Base-by-base conservation (phyloP, 2,888 invertebrate species). In the Neoascia interrupta region DNA sequence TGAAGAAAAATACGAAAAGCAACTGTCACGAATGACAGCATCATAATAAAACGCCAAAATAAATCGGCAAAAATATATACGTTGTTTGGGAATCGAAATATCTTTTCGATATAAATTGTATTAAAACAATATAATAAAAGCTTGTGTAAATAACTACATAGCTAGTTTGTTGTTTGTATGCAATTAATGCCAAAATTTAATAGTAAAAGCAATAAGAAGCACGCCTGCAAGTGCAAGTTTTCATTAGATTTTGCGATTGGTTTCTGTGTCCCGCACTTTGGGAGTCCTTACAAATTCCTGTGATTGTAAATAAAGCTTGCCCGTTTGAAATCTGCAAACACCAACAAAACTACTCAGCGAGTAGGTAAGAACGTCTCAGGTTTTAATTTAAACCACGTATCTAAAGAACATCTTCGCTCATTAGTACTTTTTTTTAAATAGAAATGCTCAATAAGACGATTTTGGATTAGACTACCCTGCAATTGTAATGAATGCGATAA, bases 401-500 rank as follows among this genome's bases (percentile, higher is more conserved):
- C n/a, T n/a, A n/a, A n/a, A n/a, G n/a, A n/a, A n/a, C n/a, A n/a
- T n/a, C n/a, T n/a, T n/a, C n/a, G n/a, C n/a, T n/a, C n/a, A n/a
- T n/a, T n/a, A n/a, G n/a, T n/a, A n/a, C n/a, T n/a, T n/a, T 28
- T 37, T 3, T 13, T 10, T 61, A 21, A 5, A 8, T 11, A 13
- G 49, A 58, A 49, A 63, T 70, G 56, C 15, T 28, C 13, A 43
- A 41, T 69, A 61, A 49, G 13, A 41, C 26, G 16, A 23, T 2
- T 31, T 5, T 11, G 26, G 2, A 21, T 21, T 15, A 54, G 26
- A 26, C 19, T 21, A 31, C 3, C 43, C 37, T 34, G 51, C 34
- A 36, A 10, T 58, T 69, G 69, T 51, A 81, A 86, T 86, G 86
- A 86, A 85, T 80, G 85, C 85, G 3, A 84, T 84, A 28, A 84